Evolutionary conservation across 1,140 invertebrate species (phyloP), one percentile per base, ranked within the genome.

Genomic region (Xylocopa sonorina): DNA sequence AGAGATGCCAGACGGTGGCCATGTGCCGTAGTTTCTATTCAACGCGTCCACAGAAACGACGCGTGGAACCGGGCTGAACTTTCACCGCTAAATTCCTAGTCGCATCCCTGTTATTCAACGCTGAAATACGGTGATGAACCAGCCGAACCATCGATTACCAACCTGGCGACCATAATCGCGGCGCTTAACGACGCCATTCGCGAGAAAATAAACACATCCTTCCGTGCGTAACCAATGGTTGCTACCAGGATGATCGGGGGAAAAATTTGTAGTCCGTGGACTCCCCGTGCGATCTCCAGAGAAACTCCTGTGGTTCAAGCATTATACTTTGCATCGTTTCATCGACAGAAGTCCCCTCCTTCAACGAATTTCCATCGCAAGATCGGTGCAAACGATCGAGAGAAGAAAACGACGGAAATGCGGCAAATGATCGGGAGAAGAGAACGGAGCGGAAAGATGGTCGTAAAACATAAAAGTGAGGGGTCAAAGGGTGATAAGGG

Each of bases 1-100:
- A 46, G 41, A 32, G 14, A 57, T 21, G 43, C 38, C 69, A 60
- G 69, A 46, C 38, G 69, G 27, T 34, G 41, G 55, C 55, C 69
- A 58, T 48, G 55, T 73, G 55, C 55, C 34, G 18, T 18, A 9
- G 18, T 64, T 29, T 64, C 41, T n/a, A 66, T 46, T 48, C 18
- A 21, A 5, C 38, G 18, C 24, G 0, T 57, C n/a, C n/a, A 21
- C 10, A 0, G 24, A 43, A 73, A 50, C 46, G 21, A 27, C 14
- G 32, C n/a, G n/a, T 48, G 18, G 50, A 73, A 50, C 27, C 21
- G 3, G n/a, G 1, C 14, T 18, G 24, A 43, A 62, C n/a, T 34
- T 48, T 34, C 16, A 18, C 24, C n/a, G 2, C 18, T 29, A 9
- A 29, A 46, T 27, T 46, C 18, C 16, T 7, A 0, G 48, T 0